Evolutionary conservation across 2,797 vertebrate species (phyloP), one percentile per base, ranked within the genome.

Genomic region (Coilia nasus): DNA sequence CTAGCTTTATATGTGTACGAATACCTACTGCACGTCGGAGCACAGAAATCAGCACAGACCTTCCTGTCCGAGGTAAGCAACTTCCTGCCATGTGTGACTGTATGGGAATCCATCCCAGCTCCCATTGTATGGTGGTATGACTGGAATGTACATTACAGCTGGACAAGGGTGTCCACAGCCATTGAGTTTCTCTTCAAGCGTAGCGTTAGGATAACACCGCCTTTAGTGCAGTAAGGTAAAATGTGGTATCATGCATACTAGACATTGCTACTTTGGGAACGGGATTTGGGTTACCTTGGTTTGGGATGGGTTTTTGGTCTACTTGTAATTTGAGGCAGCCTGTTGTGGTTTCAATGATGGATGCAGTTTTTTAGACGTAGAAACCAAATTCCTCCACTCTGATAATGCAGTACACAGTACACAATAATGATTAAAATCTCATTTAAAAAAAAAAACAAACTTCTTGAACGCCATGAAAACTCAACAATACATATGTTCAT

Each of bases 31-130:
- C 97, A 98, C 86, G 95, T 98, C 54, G 97, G 97, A 35, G 97
- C 97, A 87, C 97, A 98, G 95, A 98, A 98, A 95, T 98, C 97
- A 0, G 97, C 97, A 91, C 97, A 99, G 97, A 99, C 97, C 90
- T 99, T 99, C 93, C 95, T 99, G 89, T 99, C 97, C 35, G 97
- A 98, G 97, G 97, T 98, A 94, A 96, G 25, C 75, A 60, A 86
- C 89, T 91, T 93, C 90, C 90, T 92, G 90, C 85, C 87, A 85
- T 80, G 83, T 81, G 89, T 85, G 86, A 46, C 83, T 87, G 87
- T 87, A 81, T 89, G 92, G 84, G 89, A 89, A 85, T 89, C 90
- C 90, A 86, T 87, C 91, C 71, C 71, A 78, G 35, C 9, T 78
- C 71, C 90, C 85, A 93, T 93, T 93, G 92, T 92, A 86, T 82